phyloP scores from a whole-genome alignment of 2,888 invertebrate species.

The Entomobrya multifasciata region DNA sequence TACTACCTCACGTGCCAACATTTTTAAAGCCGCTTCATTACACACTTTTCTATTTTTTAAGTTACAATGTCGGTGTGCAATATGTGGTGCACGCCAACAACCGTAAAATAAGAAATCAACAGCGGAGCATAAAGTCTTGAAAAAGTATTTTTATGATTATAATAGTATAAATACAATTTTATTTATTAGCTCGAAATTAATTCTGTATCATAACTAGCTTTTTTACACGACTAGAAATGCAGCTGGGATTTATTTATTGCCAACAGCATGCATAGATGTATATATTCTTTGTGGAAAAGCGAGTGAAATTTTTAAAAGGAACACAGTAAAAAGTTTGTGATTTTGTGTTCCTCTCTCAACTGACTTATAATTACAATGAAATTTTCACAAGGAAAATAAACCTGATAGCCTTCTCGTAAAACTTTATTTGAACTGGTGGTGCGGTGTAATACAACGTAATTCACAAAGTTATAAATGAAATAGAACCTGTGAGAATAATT shows the following conservation, averaged over 20 bases:
- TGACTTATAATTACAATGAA: slow-evolving; percentile 49
- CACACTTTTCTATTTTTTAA: not conserved
- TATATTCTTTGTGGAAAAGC: slow-evolving; percentile 27
- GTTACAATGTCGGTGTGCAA: not conserved
- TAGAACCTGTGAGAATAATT: slow-evolving; percentile 54
- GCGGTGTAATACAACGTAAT: not conserved
- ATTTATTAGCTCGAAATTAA: slow-evolving; percentile 69
- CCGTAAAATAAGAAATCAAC: slow-evolving; percentile 39
- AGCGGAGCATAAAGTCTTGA: not conserved
- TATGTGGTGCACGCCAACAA: slow-evolving; percentile 21
- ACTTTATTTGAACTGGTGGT: too few relatives aligned
- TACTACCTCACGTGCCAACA: slow-evolving; percentile 66
- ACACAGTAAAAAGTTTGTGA: slow-evolving; percentile 1
- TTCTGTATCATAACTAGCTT: slow-evolving; percentile 62
- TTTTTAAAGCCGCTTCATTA: slow-evolving; percentile 38
- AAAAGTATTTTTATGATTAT: slow-evolving; percentile 39
- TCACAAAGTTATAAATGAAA: slow-evolving; percentile 46
- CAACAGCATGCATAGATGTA: not conserved
- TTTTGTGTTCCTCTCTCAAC: slow-evolving; percentile 19
- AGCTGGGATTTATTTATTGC: not conserved
- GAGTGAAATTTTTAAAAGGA: slow-evolving; percentile 27
- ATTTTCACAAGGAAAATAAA: slow-evolving; percentile 55
- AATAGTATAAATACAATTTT: slow-evolving; percentile 52
- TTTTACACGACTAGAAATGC: not conserved
- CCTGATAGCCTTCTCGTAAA: not conserved